Base-by-base conservation (phyloP, 2,888 invertebrate species). In the Acronicta aceris region DNA sequence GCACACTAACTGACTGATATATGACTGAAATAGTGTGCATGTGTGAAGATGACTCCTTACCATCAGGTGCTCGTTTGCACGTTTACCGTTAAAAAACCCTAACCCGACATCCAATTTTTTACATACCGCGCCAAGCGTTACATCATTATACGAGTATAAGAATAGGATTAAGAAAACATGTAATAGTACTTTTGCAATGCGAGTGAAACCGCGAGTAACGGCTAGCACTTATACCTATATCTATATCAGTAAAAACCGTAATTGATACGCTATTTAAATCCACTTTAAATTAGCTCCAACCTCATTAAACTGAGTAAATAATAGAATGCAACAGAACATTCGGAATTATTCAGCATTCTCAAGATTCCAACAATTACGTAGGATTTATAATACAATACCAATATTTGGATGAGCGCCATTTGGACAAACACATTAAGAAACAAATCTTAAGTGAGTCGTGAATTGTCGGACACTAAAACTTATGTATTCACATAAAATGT, bases 331-430 rank as follows among this genome's bases (percentile, higher is more conserved):
- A 47, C 33, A 15, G 46, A 54, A 45, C 41, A 57, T 61, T 65
- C 25, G 2, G 36, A 56, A 41, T 42, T 16, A 15, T 50, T 53
- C 53, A n/a, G 51, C 61, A 71, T 71, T 61, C 66, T 66, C 61
- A 61, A 61, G 46, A 71, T 65, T 65, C 65, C 56, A 56, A 60
- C 49, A 46, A 36, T 25, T 21, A 42, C 56, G 66, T 54, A 54
- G 41, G 36, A 53, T 53, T 54, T 61, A 53, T 52, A 17, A 49
- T 49, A 54, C 25, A 33, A 21, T 54, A 38, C 51, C 41, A 38
- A 58, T 66, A 53, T 70, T 66, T 70, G 69, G 71, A 71, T 47
- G 38, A 61, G 38, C 57, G 69, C 69, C 69, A 70, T 66, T 36
- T 52, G 41, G 12, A 51, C 38, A 45, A 51, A 65, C 52, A 71